Evolutionary conservation across 2,888 invertebrate species (phyloP), one percentile per base, ranked within the genome.

Genomic region (Quadriops clusia): DNA sequence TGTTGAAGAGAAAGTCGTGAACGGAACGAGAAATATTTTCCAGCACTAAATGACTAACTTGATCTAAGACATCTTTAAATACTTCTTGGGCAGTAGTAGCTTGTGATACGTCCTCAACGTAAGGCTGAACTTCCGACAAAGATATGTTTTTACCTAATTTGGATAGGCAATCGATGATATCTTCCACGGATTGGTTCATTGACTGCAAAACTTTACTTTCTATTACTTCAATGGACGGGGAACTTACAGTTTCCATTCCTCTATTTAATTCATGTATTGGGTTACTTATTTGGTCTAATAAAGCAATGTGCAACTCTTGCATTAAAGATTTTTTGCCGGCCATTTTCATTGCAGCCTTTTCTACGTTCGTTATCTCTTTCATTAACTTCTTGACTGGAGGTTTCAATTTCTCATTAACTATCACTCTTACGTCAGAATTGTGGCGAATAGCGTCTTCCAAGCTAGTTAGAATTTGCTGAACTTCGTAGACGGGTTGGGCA

Each of bases 221-320:
- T n/a, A n/a, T 18, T 12, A 46, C 38, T 13, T 45, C 47, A 32
- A 28, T 18, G 7, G 8, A 7, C 18, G 18, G 18, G 7, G 4
- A 43, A 35, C 59, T 60, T 8, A 70, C 47, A 3, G 56, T 45
- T 7, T 77, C 73, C 39, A 77, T 59, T 1, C 70, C 70, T 46
- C 63, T 69, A 37, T 71, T 64, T 4, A 79, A 53, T 49, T 77
- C 74, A 31, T 72, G 60, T n/a, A 77, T 61, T 0, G 77, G 72
- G 9, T 70, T 67, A 43, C 72, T 68, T 0, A 78, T 68, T 30
- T 70, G 67, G 47, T 78, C 75, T 32, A 78, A 64, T 17, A 77
- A 64, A 32, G 72, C 70, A 34, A 74, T 68, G 41, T 59, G 47
- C 12, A 60, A 32, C 36, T 59, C 59, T 40, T 60, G 59, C 5